Conservation (phyloP, 2,797 vertebrate species). For the Apogon talboti region DNA sequence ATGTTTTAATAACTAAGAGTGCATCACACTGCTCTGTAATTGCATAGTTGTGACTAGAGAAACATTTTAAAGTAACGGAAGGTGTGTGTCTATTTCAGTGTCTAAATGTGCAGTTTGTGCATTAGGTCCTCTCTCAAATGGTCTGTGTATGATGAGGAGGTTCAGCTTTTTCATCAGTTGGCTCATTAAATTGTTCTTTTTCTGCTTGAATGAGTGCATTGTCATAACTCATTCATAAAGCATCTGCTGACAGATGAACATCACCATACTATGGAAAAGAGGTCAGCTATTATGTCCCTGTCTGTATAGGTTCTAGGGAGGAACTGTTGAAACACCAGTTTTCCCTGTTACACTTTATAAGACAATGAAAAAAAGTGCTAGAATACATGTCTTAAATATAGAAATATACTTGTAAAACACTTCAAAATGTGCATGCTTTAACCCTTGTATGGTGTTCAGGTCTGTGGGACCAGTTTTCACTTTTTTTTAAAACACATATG, state of each 20-base stretch:
- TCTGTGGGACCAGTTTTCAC: too few relatives aligned
- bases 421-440: not conserved
- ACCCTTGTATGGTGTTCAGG: too few relatives aligned
- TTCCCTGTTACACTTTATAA: not conserved
- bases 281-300: conserved; percentile 34
- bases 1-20: not conserved
- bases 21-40: not conserved
- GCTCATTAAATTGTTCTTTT: conserved; percentile 20
- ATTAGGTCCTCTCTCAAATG: not conserved
- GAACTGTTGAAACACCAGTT: not conserved
- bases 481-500: too few relatives aligned
- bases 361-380: not conserved
- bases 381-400: not conserved
- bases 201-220: conserved; percentile 39
- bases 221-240: conserved; percentile 18
- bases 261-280: conserved; percentile 34
- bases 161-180: not conserved
- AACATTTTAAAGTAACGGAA: not conserved
- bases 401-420: not conserved
- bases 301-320: too few relatives aligned
- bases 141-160: not conserved
- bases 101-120: not conserved
- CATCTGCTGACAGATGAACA: conserved; percentile 47
- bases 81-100: not conserved
- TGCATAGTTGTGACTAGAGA: not conserved